Conservation (phyloP, 2,797 vertebrate genomes). For the Meriones psammophilus region DNA sequence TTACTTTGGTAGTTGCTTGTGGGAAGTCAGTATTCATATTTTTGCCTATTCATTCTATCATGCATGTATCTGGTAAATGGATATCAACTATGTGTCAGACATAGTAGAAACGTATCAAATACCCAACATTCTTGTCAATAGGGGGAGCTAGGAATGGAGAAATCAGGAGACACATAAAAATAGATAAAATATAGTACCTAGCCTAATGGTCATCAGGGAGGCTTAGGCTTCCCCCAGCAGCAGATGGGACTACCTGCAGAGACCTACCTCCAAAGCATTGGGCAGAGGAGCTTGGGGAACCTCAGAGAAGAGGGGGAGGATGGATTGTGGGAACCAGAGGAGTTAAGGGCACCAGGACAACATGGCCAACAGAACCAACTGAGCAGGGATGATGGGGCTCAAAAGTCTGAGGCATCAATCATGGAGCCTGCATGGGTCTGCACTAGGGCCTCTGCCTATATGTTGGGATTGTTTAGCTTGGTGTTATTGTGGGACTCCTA, state of each 20-base stretch:
- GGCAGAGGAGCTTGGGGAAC: neutral
- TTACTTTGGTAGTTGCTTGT: neutral
- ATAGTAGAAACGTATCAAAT: neutral
- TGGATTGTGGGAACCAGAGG: neutral
- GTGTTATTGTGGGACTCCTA: neutral
- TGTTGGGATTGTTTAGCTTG: neutral
- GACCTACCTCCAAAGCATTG: neutral
- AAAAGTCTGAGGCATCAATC: neutral
- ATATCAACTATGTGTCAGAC: neutral
- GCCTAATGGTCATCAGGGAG: neutral
- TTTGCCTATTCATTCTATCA: neutral
- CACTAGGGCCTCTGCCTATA: neutral
- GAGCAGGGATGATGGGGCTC: neutral
- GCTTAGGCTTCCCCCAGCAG: too few species aligned
- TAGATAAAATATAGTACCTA: neutral
- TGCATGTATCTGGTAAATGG: conserved; percentile 13
- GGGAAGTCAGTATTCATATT: neutral
- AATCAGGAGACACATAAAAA: neutral
- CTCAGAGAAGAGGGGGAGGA: neutral
- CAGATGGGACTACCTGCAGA: neutral
- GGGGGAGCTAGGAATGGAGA: neutral
- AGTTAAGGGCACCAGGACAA: neutral
- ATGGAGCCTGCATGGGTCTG: neutral
- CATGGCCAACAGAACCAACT: neutral
- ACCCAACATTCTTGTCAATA: conserved; percentile 32